Evolutionary conservation across 2,888 invertebrate genomes (phyloP).

Genomic region (Eristalis tenax): DNA sequence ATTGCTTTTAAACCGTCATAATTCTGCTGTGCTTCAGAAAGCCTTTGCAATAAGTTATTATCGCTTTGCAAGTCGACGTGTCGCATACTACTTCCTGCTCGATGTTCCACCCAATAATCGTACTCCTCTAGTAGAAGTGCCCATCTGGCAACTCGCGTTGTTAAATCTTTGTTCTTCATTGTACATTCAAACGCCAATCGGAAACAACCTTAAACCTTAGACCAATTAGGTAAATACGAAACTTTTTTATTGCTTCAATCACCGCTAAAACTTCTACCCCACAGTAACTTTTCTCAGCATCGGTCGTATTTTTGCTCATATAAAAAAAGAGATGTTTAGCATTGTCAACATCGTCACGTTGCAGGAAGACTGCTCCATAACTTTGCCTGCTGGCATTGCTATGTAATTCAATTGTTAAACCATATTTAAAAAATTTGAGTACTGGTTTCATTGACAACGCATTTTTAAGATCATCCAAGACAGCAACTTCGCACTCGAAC

Average conservation of each 20-base stretch:
- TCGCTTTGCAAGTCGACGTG: conserved; percentile 62
- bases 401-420: too few species aligned
- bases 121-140: conserved; percentile 70
- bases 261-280: conserved; percentile 42
- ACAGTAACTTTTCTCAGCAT: conserved; percentile 22
- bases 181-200: too few species aligned
- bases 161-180: conserved; percentile 61
- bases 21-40: conserved; percentile 17
- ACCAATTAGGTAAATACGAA: conserved; percentile 73
- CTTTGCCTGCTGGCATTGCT: too few species aligned
- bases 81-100: conserved; percentile 64
- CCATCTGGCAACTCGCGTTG: conserved; percentile 69
- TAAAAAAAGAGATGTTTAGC: conserved; percentile 36
- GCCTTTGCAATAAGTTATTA: conserved; percentile 7
- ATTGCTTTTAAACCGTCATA: background rate
- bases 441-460: too few species aligned
- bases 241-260: conserved; percentile 65
- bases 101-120: conserved; percentile 71
- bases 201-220: conserved; percentile 66
- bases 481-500: too few species aligned
- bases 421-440: too few species aligned
- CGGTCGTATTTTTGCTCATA: conserved; percentile 36
- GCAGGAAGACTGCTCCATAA: too few species aligned
- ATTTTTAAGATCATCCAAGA: too few species aligned
- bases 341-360: too few species aligned